phyloP scores from a whole-genome alignment of 1,140 invertebrate genomes.

The Zaprionus gabonicus region DNA sequence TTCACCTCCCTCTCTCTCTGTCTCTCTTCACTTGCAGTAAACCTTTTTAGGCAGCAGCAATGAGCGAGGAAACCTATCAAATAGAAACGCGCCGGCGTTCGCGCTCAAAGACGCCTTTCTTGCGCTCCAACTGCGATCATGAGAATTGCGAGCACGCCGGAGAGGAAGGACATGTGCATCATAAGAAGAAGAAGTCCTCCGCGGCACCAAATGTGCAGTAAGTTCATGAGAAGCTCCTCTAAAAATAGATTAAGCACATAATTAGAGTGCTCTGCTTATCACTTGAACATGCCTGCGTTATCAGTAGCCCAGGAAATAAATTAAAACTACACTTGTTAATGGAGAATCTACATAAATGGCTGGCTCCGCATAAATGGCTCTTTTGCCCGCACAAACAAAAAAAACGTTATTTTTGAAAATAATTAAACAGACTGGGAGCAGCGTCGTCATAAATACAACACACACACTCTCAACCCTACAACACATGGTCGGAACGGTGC shows the following conservation, averaged over 20 bases:
- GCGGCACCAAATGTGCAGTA: conserved; percentile 85
- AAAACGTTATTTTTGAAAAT: conserved; percentile 29
- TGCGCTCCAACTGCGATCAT: conserved; percentile 86
- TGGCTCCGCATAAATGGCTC: background rate
- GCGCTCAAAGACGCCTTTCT: conserved; percentile 87
- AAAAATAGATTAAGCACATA: conserved; percentile 9
- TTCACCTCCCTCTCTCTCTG: background rate
- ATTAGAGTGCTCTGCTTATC: conserved; percentile 17
- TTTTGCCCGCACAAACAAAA: background rate
- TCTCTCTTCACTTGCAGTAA: conserved; percentile 40
- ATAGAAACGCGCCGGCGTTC: conserved; percentile 86
- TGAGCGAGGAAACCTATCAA: conserved; percentile 74
- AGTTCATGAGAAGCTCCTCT: conserved; percentile 60
- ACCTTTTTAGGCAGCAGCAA: conserved; percentile 38
- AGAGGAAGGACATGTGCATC: conserved; percentile 85
- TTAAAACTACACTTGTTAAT: background rate
- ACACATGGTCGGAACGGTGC: conserved; percentile 1
- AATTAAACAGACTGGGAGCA: conserved; percentile 4
- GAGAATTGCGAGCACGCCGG: conserved; percentile 85
- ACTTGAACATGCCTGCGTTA: conserved; percentile 9
- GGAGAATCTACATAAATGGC: conserved; percentile 10
- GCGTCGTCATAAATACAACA: conserved; percentile 21
- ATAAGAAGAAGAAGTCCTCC: conserved; percentile 81
- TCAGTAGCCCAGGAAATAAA: conserved; percentile 1
- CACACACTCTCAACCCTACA: background rate